Evolutionary conservation across 2,888 invertebrate species (phyloP).

Genomic region (Digitonthophagus gazella): DNA sequence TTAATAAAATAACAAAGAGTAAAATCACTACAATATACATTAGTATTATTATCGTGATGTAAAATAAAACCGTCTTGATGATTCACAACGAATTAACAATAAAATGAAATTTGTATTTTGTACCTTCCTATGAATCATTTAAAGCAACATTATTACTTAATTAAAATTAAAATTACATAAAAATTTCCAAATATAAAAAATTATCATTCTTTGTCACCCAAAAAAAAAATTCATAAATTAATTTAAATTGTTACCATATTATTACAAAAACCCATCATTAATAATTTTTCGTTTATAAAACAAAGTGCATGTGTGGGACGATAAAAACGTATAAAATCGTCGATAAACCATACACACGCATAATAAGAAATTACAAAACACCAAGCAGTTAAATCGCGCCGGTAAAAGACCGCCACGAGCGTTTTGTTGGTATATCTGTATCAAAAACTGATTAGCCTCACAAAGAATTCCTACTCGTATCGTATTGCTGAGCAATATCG

Average conservation of each 20-base stretch:
- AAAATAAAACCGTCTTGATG: too few species aligned
- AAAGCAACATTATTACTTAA: too few species aligned
- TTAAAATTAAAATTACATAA: neutral
- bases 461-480: neutral
- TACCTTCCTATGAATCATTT: too few species aligned
- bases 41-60: too few species aligned
- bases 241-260: too few species aligned
- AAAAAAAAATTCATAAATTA: neutral
- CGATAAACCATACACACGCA: neutral
- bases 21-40: too few species aligned
- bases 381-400: neutral
- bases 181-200: neutral
- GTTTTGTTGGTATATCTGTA: neutral
- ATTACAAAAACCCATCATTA: too few species aligned
- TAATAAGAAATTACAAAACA: neutral
- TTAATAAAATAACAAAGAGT: too few species aligned
- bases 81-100: too few species aligned
- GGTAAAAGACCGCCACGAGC: too few species aligned
- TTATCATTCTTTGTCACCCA: neutral
- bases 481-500: neutral
- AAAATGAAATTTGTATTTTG: too few species aligned
- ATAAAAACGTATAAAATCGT: neutral
- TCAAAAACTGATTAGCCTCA: neutral
- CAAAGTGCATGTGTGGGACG: neutral
- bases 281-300: neutral